Evolutionary conservation across 2,888 invertebrate genomes (phyloP), one percentile per base, ranked within the genome.

Genomic region (Oxytorus armatus): DNA sequence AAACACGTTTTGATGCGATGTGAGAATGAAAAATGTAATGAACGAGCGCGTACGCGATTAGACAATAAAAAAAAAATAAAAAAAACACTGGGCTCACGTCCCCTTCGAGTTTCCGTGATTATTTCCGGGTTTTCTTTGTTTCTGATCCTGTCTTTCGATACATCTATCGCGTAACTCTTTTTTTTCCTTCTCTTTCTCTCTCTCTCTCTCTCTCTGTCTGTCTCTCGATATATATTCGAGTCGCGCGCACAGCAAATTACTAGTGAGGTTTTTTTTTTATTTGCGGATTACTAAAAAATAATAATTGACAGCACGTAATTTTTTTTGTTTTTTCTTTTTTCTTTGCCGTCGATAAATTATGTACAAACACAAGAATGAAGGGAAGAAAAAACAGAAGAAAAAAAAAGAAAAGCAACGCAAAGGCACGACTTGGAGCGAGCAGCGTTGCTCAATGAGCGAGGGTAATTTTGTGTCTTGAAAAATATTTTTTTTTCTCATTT

Each of bases 311-410:
- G 66, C 68, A 29, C 33, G 33, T 33, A 63, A 14, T 14, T 4
- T 4, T 47, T 4, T 47, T 14, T 47, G 14, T 33, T 57, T 53
- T 2, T 11, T 65, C 14, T 36, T 49, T 36, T 11, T 25, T 25
- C 21, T 16, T 39, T 16, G 72, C 76, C 51, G 53, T 80, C 55
- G 49, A 80, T 77, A 80, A 80, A 80, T 80, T 77, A 77, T 80
- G 63, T 80, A 76, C 79, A 80, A 83, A 80, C 70, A 73, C 75
- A 77, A 79, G 82, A 66, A 76, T 36, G 75, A 25, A 36, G 53
- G 16, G 44, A 11, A 36, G 8, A 21, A 53, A 79, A 80, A 81
- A 69, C 70, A 33, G 77, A 14, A 81, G 80, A 70, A 76, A 76
- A 36, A 79, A 21, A 29, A 65, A 75, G 65, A 29, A 66, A 47